These are phyloP conservation scores for Malurus cyaneus DNA, from an alignment of 2,113 vertebrate genomes.

Conservation along the genomic window DNA sequence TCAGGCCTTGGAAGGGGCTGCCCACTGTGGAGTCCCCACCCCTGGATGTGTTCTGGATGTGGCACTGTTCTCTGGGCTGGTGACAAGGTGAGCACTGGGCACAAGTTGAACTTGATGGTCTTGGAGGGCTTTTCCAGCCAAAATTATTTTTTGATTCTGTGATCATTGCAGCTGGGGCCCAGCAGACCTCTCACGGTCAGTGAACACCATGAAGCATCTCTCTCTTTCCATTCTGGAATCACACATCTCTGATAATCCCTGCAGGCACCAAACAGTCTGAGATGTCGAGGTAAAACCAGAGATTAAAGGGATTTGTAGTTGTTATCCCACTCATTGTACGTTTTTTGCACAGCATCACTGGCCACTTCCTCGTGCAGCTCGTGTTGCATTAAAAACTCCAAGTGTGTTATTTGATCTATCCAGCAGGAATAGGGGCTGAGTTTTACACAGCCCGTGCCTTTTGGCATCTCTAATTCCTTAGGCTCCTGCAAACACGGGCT, in stretches of 20 bases:
- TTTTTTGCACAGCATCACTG: not conserved
- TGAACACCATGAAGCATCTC: not conserved
- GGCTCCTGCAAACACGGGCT: not conserved
- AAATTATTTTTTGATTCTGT: not conserved
- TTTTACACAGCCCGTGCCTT: not conserved
- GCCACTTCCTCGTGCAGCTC: not conserved
- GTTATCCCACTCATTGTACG: not conserved
- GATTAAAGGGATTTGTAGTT: constrained; percentile 23
- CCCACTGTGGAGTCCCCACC: not conserved
- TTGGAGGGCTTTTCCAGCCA: not conserved
- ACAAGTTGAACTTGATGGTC: not conserved
- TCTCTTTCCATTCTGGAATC: not conserved
- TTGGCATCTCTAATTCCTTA: not conserved
- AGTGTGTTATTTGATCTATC: not conserved
- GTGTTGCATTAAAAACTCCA: not conserved
- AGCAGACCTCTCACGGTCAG: not conserved
- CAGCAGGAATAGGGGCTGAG: not conserved
- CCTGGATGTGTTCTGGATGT: not conserved
- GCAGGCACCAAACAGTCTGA: not conserved
- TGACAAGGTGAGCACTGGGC: not conserved
- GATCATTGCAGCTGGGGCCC: not conserved
- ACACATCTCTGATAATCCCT: not conserved
- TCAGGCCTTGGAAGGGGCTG: not conserved
- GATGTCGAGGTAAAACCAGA: not conserved
- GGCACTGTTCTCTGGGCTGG: not conserved